phyloP scores from a whole-genome alignment of 1,140 invertebrate genomes.

The Pseudomyrmex flavicornis region DNA sequence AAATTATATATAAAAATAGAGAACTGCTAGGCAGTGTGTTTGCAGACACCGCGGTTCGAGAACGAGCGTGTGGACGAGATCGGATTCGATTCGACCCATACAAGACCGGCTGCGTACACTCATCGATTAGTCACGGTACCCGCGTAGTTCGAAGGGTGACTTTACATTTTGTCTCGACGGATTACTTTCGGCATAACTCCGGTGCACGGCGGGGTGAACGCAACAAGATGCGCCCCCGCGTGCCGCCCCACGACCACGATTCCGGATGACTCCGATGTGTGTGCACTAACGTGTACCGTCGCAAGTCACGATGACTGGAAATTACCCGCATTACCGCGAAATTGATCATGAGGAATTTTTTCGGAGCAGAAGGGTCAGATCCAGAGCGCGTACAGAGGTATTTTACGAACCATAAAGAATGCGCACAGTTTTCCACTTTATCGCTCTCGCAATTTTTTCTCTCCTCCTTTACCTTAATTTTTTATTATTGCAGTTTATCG shows the following conservation, averaged over 20 bases:
- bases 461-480: not conserved
- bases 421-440: not conserved
- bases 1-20: not conserved
- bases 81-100: slow-evolving; percentile 78
- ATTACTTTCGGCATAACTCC: slow-evolving; percentile 73
- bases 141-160: slow-evolving; percentile 82
- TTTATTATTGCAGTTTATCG: not conserved
- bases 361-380: not conserved
- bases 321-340: slow-evolving; percentile 65
- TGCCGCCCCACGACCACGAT: slow-evolving; percentile 54
- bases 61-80: slow-evolving; percentile 54
- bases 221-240: slow-evolving; percentile 70
- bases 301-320: slow-evolving; percentile 53
- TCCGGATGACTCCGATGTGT: slow-evolving; percentile 65
- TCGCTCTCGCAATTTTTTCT: no score
- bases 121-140: slow-evolving; percentile 84
- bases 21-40: not conserved
- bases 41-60: slow-evolving; percentile 22
- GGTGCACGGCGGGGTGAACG: slow-evolving; percentile 51
- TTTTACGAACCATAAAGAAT: not conserved
- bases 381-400: not conserved
- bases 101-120: slow-evolving; percentile 80
- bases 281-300: slow-evolving; percentile 1
- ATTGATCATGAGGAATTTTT: slow-evolving; percentile 53
- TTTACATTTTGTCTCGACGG: slow-evolving; percentile 79